phyloP scores from a whole-genome alignment of 2,888 invertebrate species.

The Parapristionchus giblindavisi region DNA sequence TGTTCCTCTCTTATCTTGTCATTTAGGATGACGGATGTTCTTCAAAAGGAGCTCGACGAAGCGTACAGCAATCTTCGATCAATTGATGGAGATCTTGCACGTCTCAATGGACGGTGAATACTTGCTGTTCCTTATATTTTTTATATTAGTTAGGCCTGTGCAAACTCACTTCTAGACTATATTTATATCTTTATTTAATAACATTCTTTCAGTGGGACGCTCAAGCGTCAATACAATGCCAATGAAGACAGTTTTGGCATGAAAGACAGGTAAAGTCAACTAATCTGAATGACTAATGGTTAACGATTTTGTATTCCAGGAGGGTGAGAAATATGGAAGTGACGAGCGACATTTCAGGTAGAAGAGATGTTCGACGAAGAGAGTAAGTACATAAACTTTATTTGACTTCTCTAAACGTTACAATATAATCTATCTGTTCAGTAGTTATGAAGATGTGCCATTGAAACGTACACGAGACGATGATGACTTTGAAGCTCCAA shows the following conservation, averaged over 20 bases:
- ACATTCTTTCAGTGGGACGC: constrained; percentile 21
- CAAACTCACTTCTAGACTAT: not conserved
- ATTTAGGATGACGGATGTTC: constrained; percentile 38
- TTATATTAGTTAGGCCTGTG: no score
- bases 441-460: constrained; percentile 19
- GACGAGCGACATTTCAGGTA: no score
- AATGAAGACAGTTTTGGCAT: not conserved
- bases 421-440: not conserved
- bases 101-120: constrained; percentile 15
- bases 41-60: constrained; percentile 38
- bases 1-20: no score
- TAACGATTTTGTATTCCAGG: no score
- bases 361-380: constrained; percentile 28
- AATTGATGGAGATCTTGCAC: constrained; percentile 38
- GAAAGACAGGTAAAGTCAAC: no score
- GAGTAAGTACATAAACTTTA: constrained; percentile 20
- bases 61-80: constrained; percentile 37
- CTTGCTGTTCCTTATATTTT: not conserved
- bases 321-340: no score
- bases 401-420: not conserved
- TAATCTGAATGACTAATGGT: no score
- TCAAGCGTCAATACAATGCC: constrained; percentile 12
- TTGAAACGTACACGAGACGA: constrained; percentile 28
- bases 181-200: not conserved
- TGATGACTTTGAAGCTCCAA: constrained; percentile 31